Base-by-base conservation (phyloP, 2,888 invertebrate genomes). In the Hipparchia sbordonii region DNA sequence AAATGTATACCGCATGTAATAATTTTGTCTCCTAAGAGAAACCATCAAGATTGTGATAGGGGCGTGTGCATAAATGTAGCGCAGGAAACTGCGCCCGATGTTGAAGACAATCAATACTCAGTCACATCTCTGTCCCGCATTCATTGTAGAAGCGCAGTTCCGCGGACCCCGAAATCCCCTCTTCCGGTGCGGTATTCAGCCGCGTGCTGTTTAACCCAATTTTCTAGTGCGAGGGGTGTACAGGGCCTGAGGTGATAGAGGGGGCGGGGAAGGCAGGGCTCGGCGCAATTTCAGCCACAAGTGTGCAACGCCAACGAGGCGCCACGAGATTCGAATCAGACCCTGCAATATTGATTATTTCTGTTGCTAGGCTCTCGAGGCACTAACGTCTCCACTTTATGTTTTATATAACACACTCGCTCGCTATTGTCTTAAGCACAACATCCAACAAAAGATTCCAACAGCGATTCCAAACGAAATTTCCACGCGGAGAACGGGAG, bases 201-300 rank as follows among this genome's bases (percentile, higher is more conserved):
- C 87, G 91, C 89, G 89, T 91, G 88, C 89, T 92, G 87, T 92
- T 91, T 92, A 92, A 93, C 93, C 93, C 91, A 92, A 92, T 92
- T 92, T 92, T 90, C 91, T 90, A 89, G 91, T 87, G 83, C 85
- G 86, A 88, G 89, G 89, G 91, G 89, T 85, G 85, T 85, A 79
- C 82, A 87, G 87, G 88, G 87, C 79, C 83, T 77, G 86, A 84
- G 86, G 87, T 84, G 85, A 79, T 84, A 82, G 83, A 79, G 76
- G 74, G 76, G 76, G 82, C 78, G 56, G 71, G 71, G 74, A 61
- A 70, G 77, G 73, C 71, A 71, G 73, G 74, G 77, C 79, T 79
- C 85, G 85, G 85, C 88, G 87, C 87, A 89, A 89, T 87, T 89
- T 87, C 82, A 86, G 86, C 86, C 89, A 87, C 89, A 90, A 90